These are phyloP conservation scores for Rachycentron canadum DNA, from an alignment of 2,797 vertebrate species.

Conservation along the genomic window DNA sequence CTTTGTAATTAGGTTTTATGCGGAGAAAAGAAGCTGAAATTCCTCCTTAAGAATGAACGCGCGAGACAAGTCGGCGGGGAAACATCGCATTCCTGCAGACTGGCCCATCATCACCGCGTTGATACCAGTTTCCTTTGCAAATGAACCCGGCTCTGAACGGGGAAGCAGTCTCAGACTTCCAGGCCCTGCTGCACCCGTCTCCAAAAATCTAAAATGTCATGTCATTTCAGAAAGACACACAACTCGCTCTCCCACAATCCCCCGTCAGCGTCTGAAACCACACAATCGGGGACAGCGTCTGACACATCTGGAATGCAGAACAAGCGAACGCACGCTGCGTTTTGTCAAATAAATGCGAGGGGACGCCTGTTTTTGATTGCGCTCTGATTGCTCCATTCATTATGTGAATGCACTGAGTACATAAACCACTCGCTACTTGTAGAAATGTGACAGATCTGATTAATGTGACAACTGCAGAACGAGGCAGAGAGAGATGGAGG, in stretches of 20 bases:
- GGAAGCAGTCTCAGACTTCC: not conserved
- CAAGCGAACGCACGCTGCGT: conserved; percentile 2
- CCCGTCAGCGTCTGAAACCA: not conserved
- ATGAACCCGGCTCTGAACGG: not conserved
- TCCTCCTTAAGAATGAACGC: not conserved
- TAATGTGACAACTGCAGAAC: conserved; percentile 13
- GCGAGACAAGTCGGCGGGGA: not conserved
- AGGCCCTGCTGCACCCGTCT: not conserved
- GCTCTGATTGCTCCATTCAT: conserved; percentile 45
- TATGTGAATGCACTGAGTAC: conserved; percentile 19
- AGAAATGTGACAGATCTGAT: conserved; percentile 24
- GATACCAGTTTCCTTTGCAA: fast-evolving
- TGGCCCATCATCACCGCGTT: not conserved
- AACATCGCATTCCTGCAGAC: not conserved
- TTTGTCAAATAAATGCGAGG: conserved; percentile 33
- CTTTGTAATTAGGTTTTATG: no score
- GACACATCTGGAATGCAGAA: conserved; percentile 4
- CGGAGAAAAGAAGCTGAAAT: not conserved
- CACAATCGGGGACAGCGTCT: not conserved
- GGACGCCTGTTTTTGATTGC: conserved; percentile 46
- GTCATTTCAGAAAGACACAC: not conserved
- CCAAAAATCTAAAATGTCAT: not conserved
- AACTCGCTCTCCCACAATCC: not conserved
- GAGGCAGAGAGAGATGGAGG: no score
- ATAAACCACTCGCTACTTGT: conserved; percentile 24